Evolutionary conservation across 2,888 invertebrate genomes (phyloP), one percentile per base, ranked within the genome.

Genomic region (Hemistola chrysoprasaria): DNA sequence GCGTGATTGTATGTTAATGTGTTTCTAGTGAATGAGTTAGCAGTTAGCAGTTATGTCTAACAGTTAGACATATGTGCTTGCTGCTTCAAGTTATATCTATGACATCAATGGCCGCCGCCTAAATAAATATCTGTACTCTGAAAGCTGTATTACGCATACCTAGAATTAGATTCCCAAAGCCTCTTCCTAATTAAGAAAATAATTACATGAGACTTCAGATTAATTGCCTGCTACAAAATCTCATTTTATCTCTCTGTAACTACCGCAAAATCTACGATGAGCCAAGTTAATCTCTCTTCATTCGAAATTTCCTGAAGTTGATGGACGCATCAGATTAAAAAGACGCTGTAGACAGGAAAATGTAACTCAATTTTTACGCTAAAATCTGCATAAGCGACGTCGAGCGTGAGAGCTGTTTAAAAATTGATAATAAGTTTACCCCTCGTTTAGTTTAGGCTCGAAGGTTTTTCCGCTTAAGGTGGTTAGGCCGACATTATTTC

Each of bases 261-360:
- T 8, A 16, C 28, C 29, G 26, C 21, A 43, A 38, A 43, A 34
- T 37, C 43, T 34, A 36, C 32, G 27, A 9, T 26, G 29, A 33
- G 23, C 29, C 29, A 34, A 20, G 11, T n/a, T 38, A 34, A 38
- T 38, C 34, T 38, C 16, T 29, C 28, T 38, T 43, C 32, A 24
- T 43, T 38, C 33, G 30, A 23, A 33, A 29, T 27, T 38, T 32
- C 23, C 26, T 34, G 30, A 44, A 44, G 26, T 34, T 44, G 43
- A 35, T 44, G 30, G 43, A 44, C 43, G 34, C 43, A 33, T 44
- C 8, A 11, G 34, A 44, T 44, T 39, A 44, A 38, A 44, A 29
- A 44, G 10, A 30, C 26, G 30, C 38, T 22, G 29, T 8, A 29
- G 34, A 8, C 33, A 29, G 38, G 26, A 38, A 43, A 39, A 39